Evolutionary conservation across 2,113 vertebrate genomes (phyloP).

Genomic region (Chlorodrepanis virens): DNA sequence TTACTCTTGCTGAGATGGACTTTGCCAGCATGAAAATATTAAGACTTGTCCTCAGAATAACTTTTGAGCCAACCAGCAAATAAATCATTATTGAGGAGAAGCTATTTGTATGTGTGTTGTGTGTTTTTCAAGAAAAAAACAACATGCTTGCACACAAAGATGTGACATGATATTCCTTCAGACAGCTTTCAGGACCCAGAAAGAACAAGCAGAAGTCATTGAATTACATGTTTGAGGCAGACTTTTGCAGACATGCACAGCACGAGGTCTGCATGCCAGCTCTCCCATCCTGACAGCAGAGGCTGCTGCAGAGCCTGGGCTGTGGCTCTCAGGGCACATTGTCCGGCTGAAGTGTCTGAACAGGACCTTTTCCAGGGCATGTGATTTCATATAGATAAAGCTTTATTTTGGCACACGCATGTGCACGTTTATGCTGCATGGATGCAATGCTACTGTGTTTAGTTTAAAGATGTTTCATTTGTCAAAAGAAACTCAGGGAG

Average conservation of each 20-base stretch:
- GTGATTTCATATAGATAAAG: background rate
- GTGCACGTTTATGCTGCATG: rapidly evolving
- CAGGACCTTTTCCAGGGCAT: background rate
- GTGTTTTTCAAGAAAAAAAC: background rate
- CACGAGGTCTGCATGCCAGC: background rate
- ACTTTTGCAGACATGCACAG: background rate
- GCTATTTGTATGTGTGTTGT: background rate
- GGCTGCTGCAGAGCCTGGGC: background rate
- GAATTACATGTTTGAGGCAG: background rate
- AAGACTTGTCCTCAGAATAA: background rate
- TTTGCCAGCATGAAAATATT: background rate
- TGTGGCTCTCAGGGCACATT: background rate
- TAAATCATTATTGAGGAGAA: background rate
- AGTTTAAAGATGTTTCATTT: background rate
- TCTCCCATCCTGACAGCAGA: background rate
- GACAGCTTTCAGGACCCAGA: background rate
- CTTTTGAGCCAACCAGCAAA: background rate
- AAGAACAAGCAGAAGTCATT: background rate
- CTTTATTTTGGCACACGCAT: background rate
- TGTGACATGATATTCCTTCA: background rate
- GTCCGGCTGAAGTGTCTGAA: background rate
- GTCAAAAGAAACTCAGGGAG: background rate
- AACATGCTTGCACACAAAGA: background rate
- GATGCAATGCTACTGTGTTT: background rate
- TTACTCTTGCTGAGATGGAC: background rate